phyloP scores from a whole-genome alignment of 2,113 vertebrate species.

The Sander lucioperca region DNA sequence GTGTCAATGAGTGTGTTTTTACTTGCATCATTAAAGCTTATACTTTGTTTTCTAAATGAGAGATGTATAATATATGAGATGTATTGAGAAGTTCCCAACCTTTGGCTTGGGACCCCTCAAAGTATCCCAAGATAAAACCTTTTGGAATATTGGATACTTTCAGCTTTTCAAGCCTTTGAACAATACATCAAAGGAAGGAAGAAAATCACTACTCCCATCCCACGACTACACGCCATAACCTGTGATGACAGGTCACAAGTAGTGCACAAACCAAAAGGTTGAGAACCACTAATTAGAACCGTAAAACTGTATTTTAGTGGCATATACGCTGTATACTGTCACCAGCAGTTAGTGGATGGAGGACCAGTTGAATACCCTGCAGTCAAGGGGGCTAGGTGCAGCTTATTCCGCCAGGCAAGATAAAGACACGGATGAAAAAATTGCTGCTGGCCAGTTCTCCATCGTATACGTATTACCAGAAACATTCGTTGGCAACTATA shows the following conservation, averaged over 20 bases:
- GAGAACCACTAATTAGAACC: background rate
- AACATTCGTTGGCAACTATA: too few species aligned
- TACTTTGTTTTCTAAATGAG: background rate
- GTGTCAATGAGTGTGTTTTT: too few species aligned
- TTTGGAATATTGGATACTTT: background rate
- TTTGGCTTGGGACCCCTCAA: background rate
- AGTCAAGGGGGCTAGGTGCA: too few species aligned
- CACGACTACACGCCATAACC: background rate
- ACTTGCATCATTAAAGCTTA: background rate
- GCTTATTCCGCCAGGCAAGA: too few species aligned
- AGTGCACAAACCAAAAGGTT: background rate
- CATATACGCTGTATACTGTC: accelerated
- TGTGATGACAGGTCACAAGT: background rate
- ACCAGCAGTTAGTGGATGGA: background rate
- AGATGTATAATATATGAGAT: background rate
- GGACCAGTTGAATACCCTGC: too few species aligned
- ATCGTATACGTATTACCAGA: too few species aligned
- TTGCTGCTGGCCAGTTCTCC: too few species aligned
- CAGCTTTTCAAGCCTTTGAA: background rate
- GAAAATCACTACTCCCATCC: background rate
- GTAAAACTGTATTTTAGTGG: background rate
- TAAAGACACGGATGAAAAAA: too few species aligned
- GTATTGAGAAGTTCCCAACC: background rate
- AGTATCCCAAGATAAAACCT: background rate
- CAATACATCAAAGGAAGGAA: background rate